These are phyloP conservation scores for Thumatha senex DNA, from an alignment of 2,888 invertebrate species.

Conservation along the genomic window DNA sequence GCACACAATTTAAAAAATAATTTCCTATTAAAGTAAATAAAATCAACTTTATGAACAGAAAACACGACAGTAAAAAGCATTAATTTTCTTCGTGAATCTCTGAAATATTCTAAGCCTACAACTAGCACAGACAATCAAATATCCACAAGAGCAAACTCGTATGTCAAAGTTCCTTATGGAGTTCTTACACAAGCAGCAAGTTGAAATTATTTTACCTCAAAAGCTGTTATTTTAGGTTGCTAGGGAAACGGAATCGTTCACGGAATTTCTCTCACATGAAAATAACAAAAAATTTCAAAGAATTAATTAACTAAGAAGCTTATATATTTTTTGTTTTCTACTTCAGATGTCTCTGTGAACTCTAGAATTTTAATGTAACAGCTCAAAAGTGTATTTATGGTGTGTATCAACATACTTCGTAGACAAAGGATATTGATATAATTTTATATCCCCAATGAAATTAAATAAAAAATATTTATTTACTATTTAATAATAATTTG, in stretches of 20 bases:
- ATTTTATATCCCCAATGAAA: too few species aligned
- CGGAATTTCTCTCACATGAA: slow-evolving; percentile 18
- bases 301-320: not conserved
- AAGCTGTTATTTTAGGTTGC: slow-evolving; percentile 29
- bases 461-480: too few species aligned
- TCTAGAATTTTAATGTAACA: too few species aligned
- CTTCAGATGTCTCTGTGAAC: too few species aligned
- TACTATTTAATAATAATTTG: too few species aligned
- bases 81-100: slow-evolving; percentile 26
- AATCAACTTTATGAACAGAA: too few species aligned
- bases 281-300: slow-evolving; percentile 10
- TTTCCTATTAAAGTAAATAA: too few species aligned
- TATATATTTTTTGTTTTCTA: too few species aligned
- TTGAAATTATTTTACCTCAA: slow-evolving; percentile 31
- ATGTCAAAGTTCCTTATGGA: slow-evolving; percentile 37
- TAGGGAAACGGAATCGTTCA: slow-evolving; percentile 24
- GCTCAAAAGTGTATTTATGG: too few species aligned
- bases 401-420: too few species aligned
- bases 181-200: slow-evolving; percentile 30
- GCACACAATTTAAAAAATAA: too few species aligned
- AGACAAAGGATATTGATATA: too few species aligned
- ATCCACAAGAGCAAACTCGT: slow-evolving; percentile 27
- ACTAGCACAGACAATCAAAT: slow-evolving; percentile 40
- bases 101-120: slow-evolving; percentile 27
- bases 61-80: slow-evolving; percentile 20